A percentile compares a stretch with the other conserved stretches of the same genome.
Conservation (phyloP, 2,797 vertebrate genomes). For the Sparus aurata region DNA sequence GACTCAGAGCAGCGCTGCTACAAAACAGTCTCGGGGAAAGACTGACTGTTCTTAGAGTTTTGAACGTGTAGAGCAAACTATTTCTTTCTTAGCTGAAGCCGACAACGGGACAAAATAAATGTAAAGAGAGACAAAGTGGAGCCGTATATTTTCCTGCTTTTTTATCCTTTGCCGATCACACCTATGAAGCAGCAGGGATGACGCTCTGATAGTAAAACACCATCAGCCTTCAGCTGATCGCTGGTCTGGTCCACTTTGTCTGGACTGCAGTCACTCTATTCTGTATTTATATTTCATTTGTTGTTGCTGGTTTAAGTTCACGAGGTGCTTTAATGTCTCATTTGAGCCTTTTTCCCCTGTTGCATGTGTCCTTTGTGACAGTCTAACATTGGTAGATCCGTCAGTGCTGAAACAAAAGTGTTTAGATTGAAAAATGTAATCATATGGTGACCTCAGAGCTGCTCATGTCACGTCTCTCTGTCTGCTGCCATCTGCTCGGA, state of each 20-base stretch:
- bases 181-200: conserved; percentile 26
- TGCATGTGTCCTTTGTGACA: neutral
- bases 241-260: conserved; percentile 1
- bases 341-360: neutral
- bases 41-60: too few relatives aligned
- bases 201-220: conserved; percentile 1
- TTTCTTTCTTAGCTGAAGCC: too few relatives aligned
- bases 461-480: neutral
- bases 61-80: too few relatives aligned
- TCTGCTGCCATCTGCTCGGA: neutral
- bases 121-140: too few relatives aligned
- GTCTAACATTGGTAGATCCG: too few relatives aligned
- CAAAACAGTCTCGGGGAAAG: too few relatives aligned
- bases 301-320: neutral
- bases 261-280: neutral
- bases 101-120: too few relatives aligned
- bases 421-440: too few relatives aligned
- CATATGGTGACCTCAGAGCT: neutral
- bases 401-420: too few relatives aligned
- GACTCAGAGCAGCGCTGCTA: too few relatives aligned
- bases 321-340: neutral
- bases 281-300: neutral
- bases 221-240: neutral
- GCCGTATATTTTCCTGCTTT: too few relatives aligned
- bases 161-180: too few relatives aligned